Evolutionary conservation across 2,888 invertebrate species (phyloP).

Genomic region (Biston stratarius): DNA sequence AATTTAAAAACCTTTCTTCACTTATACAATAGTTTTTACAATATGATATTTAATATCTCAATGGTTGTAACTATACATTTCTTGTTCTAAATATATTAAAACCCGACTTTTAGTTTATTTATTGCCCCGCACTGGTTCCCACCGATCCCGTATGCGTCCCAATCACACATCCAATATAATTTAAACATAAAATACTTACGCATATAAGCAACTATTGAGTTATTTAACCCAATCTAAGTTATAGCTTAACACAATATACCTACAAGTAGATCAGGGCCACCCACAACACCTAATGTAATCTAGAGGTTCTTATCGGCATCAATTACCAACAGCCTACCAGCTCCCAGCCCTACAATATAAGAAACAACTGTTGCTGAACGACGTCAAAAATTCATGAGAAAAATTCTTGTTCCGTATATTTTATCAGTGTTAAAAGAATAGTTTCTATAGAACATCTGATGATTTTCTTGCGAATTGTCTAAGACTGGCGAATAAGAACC

Average conservation of each 20-base stretch:
- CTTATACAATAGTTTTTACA: constrained; percentile 87
- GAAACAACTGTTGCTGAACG: too few relatives aligned
- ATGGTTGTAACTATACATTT: constrained; percentile 88
- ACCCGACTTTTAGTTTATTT: constrained; percentile 67
- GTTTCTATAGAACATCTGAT: too few relatives aligned
- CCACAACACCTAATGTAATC: not conserved
- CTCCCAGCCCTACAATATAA: too few relatives aligned
- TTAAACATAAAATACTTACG: not conserved
- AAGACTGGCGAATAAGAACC: too few relatives aligned
- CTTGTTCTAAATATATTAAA: constrained; percentile 87
- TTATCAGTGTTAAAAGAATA: too few relatives aligned
- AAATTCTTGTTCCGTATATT: too few relatives aligned
- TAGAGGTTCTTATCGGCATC: too few relatives aligned
- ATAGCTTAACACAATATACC: not conserved
- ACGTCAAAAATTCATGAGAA: too few relatives aligned
- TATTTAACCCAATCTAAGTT: constrained; percentile 12
- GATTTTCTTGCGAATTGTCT: too few relatives aligned
- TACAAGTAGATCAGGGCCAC: not conserved
- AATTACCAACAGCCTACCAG: too few relatives aligned
- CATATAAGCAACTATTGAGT: constrained; percentile 25
- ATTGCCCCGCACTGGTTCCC: constrained; percentile 21
- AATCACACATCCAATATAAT: constrained; percentile 9
- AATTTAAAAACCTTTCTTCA: constrained; percentile 84
- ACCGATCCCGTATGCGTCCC: constrained; percentile 12
- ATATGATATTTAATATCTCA: constrained; percentile 87